Conservation (phyloP, 2,888 invertebrate genomes). For the Cepaea hortensis region DNA sequence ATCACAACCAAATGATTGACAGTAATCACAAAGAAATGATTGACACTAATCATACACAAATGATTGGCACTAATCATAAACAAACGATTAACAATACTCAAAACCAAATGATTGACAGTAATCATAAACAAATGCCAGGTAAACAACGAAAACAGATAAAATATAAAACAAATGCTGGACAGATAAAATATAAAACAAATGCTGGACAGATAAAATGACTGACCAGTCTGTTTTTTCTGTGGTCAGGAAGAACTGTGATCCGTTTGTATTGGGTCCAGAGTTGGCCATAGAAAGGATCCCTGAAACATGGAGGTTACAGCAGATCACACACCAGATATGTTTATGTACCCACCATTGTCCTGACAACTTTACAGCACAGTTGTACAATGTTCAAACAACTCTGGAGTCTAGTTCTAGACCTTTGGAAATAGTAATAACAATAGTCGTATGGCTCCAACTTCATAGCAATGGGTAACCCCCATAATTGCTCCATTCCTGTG, state of each 20-base stretch:
- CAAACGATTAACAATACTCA: not conserved
- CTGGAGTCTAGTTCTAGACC: no score
- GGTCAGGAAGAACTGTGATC: slow-evolving; percentile 95
- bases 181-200: no score
- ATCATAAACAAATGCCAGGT: not conserved
- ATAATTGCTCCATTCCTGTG: no score
- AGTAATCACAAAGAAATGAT: no score
- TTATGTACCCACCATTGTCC: no score
- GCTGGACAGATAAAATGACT: slow-evolving; percentile 64
- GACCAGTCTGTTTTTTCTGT: slow-evolving; percentile 83
- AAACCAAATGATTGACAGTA: not conserved
- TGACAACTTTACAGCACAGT: no score
- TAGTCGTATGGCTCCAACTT: no score
- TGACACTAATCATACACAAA: no score
- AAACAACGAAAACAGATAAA: not conserved
- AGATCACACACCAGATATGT: not conserved
- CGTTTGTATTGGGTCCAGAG: slow-evolving; percentile 96
- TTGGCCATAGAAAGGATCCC: slow-evolving; percentile 99
- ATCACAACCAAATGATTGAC: no score
- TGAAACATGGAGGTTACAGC: slow-evolving; percentile 57
- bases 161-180: not conserved
- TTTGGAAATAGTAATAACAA: no score
- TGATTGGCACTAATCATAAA: not conserved
- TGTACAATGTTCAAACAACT: no score
- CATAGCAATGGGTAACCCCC: no score